A percentile compares a stretch with the other conserved stretches of the same genome.
These are phyloP conservation scores for Anarrhichthys ocellatus DNA, from an alignment of 2,113 vertebrate species.

Conservation along the genomic window DNA sequence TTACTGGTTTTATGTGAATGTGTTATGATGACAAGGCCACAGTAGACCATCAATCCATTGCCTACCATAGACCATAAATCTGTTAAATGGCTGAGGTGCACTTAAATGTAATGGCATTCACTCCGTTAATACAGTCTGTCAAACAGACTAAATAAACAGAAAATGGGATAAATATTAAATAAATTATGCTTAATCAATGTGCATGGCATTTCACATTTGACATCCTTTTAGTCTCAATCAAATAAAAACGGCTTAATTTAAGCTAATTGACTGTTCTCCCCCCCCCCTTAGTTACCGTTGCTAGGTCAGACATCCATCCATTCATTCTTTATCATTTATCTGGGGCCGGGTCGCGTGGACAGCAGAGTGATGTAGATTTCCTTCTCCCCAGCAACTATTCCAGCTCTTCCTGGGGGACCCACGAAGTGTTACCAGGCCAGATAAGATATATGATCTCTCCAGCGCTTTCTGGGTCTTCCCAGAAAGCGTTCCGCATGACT, in stretches of 20 bases:
- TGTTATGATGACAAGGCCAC: slow-evolving; percentile 6
- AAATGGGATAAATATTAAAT: not conserved
- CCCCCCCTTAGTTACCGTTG: not conserved
- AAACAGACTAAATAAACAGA: slow-evolving; percentile 9
- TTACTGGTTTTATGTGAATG: slow-evolving; percentile 6
- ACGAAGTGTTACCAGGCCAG: too few relatives aligned
- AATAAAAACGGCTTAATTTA: slow-evolving; percentile 6
- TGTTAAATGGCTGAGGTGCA: not conserved
- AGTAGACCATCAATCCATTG: slow-evolving; percentile 12
- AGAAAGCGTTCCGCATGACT: too few relatives aligned
- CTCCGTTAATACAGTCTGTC: slow-evolving; percentile 6
- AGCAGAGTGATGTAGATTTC: not conserved
- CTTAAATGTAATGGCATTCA: slow-evolving; percentile 14
- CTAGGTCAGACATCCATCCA: not conserved
- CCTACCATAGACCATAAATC: slow-evolving; percentile 12
- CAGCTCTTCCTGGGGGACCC: too few relatives aligned
- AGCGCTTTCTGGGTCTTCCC: too few relatives aligned
- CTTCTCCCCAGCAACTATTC: too few relatives aligned
- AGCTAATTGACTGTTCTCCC: not conserved
- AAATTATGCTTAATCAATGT: not conserved
- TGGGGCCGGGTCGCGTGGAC: not conserved
- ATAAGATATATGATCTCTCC: too few relatives aligned
- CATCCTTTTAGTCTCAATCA: not conserved
- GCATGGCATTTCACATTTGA: not conserved
- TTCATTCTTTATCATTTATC: not conserved